These are phyloP conservation scores for Hybognathus amarus DNA, from an alignment of 2,797 vertebrate genomes.

Conservation along the genomic window DNA sequence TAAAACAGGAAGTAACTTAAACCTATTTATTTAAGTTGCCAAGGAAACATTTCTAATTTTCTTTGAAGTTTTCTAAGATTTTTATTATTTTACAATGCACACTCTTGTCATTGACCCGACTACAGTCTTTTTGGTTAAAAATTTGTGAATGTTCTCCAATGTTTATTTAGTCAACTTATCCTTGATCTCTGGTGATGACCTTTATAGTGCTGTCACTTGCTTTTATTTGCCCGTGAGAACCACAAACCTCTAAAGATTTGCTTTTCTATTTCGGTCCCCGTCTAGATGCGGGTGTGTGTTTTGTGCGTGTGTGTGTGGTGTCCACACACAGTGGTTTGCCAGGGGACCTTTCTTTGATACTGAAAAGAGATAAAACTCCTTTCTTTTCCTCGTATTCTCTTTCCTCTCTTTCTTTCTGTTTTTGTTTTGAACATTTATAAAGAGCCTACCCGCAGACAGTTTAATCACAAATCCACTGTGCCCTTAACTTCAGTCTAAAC, in stretches of 20 bases:
- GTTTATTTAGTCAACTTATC: slow-evolving; percentile 12
- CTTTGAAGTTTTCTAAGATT: too few species aligned
- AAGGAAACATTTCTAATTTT: neutral
- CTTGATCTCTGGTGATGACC: slow-evolving; percentile 12
- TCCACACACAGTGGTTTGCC: neutral
- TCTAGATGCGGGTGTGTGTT: neutral
- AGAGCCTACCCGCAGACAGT: neutral
- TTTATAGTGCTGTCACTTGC: slow-evolving; percentile 21
- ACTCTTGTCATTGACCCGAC: neutral
- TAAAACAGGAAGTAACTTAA: neutral
- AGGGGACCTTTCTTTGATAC: slow-evolving; percentile 9
- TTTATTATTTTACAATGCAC: neutral
- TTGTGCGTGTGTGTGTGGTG: slow-evolving; percentile 22
- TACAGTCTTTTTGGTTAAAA: neutral
- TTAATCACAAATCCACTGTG: slow-evolving; percentile 37
- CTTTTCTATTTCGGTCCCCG: slow-evolving; percentile 27
- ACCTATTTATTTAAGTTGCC: neutral
- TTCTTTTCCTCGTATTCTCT: slow-evolving; percentile 18
- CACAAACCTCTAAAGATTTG: slow-evolving; percentile 31
- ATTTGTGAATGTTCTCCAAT: neutral
- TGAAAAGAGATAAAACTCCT: slow-evolving; percentile 25
- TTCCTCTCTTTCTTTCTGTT: slow-evolving; percentile 14
- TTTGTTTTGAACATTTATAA: slow-evolving; percentile 9
- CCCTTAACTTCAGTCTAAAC: slow-evolving; percentile 33
- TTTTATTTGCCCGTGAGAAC: slow-evolving; percentile 32